phyloP scores from a whole-genome alignment of 2,888 invertebrate species.

The Strigamia maritima region DNA sequence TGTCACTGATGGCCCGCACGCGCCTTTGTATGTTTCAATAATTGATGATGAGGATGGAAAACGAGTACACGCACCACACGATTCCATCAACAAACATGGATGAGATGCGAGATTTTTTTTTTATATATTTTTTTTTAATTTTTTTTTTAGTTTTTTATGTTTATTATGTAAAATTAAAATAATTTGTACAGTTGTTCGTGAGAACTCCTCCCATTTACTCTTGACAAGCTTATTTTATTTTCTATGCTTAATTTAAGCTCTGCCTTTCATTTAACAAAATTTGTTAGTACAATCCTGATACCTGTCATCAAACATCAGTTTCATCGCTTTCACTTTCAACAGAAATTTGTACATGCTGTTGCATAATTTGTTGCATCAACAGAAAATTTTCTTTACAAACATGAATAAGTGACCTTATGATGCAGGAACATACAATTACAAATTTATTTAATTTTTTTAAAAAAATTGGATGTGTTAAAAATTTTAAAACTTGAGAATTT shows the following conservation, averaged over 20 bases:
- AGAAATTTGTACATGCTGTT: neutral
- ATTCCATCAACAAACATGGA: conserved; percentile 9
- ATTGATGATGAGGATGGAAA: conserved; percentile 6
- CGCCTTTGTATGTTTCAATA: conserved; percentile 9
- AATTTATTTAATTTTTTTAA: too few species aligned
- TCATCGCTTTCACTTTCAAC: neutral
- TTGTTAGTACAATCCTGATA: neutral
- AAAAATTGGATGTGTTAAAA: too few species aligned
- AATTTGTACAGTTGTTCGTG: neutral
- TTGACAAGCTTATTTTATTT: neutral
- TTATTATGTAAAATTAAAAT: neutral
- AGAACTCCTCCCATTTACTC: neutral
- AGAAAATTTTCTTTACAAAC: neutral
- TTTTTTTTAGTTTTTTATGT: neutral
- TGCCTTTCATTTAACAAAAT: neutral
- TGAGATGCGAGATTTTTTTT: conserved; percentile 7
- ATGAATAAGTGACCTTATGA: too few species aligned
- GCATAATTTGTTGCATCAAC: neutral
- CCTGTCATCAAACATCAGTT: neutral
- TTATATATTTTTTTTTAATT: neutral
- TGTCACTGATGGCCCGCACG: conserved; percentile 9
- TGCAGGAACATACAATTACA: too few species aligned
- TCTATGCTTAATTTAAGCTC: neutral
- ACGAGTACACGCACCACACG: conserved; percentile 10
- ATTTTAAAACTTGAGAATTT: too few species aligned